phyloP scores from a whole-genome alignment of 2,113 vertebrate species.

The Pachycephala philippinensis region DNA sequence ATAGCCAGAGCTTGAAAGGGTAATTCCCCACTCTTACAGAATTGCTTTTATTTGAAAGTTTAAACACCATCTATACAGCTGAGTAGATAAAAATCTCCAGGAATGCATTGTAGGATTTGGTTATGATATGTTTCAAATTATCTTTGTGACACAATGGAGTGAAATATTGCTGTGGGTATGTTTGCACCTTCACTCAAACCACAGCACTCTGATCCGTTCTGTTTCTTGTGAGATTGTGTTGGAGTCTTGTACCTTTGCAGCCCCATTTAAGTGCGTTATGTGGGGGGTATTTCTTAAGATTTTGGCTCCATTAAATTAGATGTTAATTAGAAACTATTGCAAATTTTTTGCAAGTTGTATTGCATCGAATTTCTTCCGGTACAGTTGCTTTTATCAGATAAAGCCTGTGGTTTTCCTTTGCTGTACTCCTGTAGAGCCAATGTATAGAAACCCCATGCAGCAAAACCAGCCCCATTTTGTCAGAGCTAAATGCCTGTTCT shows the following conservation, averaged over 20 bases:
- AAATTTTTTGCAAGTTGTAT: not conserved
- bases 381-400: not conserved
- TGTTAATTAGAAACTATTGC: not conserved
- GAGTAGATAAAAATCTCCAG: not conserved
- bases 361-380: not conserved
- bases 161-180: not conserved
- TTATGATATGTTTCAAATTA: not conserved
- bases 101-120: not conserved
- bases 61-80: not conserved
- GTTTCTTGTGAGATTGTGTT: not conserved
- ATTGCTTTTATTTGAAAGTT: not conserved
- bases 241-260: not conserved
- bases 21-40: not conserved
- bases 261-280: not conserved
- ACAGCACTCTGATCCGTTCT: not conserved
- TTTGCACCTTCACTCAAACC: not conserved
- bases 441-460: not conserved
- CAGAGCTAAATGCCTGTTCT: slow-evolving; percentile 63
- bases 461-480: slow-evolving; percentile 23
- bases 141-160: not conserved
- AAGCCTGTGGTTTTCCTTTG: not conserved
- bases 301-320: not conserved
- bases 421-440: not conserved
- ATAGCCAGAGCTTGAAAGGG: not conserved
- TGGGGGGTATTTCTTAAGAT: not conserved